Evolutionary conservation across 1,140 invertebrate species (phyloP).

Genomic region (Zaprionus vittiger): DNA sequence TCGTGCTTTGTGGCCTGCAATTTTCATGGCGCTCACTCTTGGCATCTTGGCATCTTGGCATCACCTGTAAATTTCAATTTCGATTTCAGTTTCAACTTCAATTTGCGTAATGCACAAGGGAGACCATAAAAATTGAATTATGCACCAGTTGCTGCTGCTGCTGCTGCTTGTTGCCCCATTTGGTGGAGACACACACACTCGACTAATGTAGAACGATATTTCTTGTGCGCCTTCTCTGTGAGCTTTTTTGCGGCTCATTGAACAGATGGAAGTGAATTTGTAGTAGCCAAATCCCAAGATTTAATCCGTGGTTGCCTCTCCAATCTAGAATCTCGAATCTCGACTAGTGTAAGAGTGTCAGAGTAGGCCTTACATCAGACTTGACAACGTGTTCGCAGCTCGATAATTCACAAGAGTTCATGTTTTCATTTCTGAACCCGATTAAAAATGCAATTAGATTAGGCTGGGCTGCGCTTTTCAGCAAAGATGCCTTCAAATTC

Average conservation of each 20-base stretch:
- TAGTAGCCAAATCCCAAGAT: constrained; percentile 24
- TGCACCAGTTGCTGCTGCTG: constrained; percentile 39
- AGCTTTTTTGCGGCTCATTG: constrained; percentile 64
- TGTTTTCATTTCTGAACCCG: constrained; percentile 23
- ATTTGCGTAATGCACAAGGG: constrained; percentile 58
- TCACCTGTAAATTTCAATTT: constrained; percentile 69
- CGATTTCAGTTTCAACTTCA: constrained; percentile 23
- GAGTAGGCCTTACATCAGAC: constrained; percentile 35
- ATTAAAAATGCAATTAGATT: constrained; percentile 67
- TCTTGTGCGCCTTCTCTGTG: constrained; percentile 40
- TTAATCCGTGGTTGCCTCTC: not conserved
- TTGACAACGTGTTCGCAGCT: constrained; percentile 36
- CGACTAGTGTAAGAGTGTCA: not conserved
- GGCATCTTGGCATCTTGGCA: constrained; percentile 41
- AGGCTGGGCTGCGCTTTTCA: constrained; percentile 49
- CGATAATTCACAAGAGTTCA: constrained; percentile 53
- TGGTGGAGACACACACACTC: constrained; percentile 2
- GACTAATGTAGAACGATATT: constrained; percentile 45
- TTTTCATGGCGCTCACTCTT: constrained; percentile 53
- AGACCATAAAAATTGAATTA: constrained; percentile 74
- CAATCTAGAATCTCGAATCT: not conserved
- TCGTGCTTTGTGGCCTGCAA: constrained; percentile 14
- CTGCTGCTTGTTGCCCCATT: constrained; percentile 16
- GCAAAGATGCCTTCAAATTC: constrained; percentile 43
- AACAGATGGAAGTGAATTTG: constrained; percentile 33